phyloP scores from a whole-genome alignment of 2,888 invertebrate species.

The Cerceris ruficornis region DNA sequence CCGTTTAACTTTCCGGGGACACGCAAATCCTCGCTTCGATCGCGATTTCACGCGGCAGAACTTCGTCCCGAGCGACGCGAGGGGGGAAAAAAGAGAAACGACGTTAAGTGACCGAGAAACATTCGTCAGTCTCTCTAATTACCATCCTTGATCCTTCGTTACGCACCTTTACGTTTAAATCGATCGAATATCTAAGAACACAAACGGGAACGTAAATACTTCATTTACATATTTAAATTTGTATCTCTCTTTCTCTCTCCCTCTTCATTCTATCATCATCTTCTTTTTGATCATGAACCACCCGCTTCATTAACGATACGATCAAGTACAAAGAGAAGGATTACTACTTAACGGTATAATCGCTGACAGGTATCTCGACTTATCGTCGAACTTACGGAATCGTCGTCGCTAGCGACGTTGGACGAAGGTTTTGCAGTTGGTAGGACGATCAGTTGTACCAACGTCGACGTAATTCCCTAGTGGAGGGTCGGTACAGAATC shows the following conservation, averaged over 20 bases:
- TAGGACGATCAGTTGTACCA: too few relatives aligned
- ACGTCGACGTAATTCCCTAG: too few relatives aligned
- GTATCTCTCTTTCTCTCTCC: background rate
- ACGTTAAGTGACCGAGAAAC: conserved; percentile 17
- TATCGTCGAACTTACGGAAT: too few relatives aligned
- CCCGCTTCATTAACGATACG: background rate
- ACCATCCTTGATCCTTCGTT: background rate
- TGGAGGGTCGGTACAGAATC: background rate
- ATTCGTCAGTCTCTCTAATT: conserved; percentile 13
- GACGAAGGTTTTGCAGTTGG: too few relatives aligned
- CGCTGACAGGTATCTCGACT: background rate
- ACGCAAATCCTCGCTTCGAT: background rate
- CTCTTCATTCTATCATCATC: background rate
- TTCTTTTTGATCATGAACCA: conserved; percentile 5
- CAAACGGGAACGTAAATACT: conserved; percentile 3
- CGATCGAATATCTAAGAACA: conserved; percentile 13
- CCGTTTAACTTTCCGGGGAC: background rate
- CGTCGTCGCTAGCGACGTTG: too few relatives aligned
- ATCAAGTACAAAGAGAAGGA: background rate
- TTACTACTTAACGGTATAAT: background rate
- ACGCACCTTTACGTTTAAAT: background rate
- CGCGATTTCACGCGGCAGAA: too few relatives aligned
- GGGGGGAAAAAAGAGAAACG: conserved; percentile 3
- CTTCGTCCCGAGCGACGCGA: background rate
- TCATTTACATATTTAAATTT: background rate